Base-by-base conservation (phyloP, 2,797 vertebrate genomes). In the Coregonus ussuriensis region DNA sequence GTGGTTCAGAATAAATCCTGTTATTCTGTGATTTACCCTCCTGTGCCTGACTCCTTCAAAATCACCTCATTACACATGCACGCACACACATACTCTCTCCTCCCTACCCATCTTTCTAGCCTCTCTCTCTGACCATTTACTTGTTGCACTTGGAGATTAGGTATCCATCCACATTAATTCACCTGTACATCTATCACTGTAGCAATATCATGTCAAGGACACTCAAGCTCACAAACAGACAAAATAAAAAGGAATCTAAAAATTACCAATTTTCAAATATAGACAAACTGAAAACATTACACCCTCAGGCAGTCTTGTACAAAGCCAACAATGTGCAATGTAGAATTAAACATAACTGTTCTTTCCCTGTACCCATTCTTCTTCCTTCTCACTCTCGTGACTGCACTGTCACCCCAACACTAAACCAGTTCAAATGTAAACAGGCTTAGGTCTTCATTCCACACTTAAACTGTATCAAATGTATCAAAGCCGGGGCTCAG, bases 381-480 rank as follows among this genome's bases (percentile, higher is more conserved):
- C 41, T 47, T 81, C 74, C 62, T 80, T 77, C 81, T 81, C 80
- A 82, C 80, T 81, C 83, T 83, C 83, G 86, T 92, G 89, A 91
- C 72, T 72, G 81, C 88, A 89, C 91, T 89, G 88, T 94, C 93
- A 93, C 88, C 94, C 92, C 92, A 89, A 91, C 86, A 85, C 89
- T 93, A 94, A 96, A 95, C 95, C 94, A 85, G 90, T 94, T 94
- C 93, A 94, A 95, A 95, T 92, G 94, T 93, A 95, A 96, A 95
- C 93, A 96, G 93, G 90, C 94, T 93, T 92, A 91, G 87, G 92
- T 94, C 92, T 93, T 95, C 94, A 91, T 95, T 94, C 93, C 92
- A 91, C 88, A 88, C 93, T 93, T 93, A 95, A 96, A 96, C 95
- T 95, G 88, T 96, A 97, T 97, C 96, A 94, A 96, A 97, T 97